Percentiles rank a stretch among this genome's conserved stretches.
Conservation (phyloP, 2,797 vertebrate genomes). For the Myotis myotis region DNA sequence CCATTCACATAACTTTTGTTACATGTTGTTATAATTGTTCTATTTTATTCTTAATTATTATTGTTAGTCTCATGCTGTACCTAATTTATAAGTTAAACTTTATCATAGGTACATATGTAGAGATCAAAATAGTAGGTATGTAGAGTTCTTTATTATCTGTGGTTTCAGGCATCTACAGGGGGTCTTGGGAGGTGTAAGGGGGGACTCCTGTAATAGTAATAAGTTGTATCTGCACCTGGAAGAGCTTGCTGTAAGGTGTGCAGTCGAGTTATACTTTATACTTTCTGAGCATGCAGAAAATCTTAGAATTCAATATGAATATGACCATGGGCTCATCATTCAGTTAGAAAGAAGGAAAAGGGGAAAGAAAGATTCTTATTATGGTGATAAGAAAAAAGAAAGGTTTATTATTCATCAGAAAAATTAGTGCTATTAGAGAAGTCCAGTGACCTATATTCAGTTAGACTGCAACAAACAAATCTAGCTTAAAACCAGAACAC, state of each 20-base stretch:
- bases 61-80: neutral
- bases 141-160: neutral
- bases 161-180: neutral
- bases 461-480: neutral
- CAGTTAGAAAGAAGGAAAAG: slow-evolving; percentile 27
- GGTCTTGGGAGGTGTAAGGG: neutral
- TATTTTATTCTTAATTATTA: neutral
- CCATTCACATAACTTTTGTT: neutral
- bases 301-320: neutral
- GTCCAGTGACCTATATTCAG: neutral
- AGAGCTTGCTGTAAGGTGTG: neutral
- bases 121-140: neutral
- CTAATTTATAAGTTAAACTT: neutral
- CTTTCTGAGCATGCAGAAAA: neutral
- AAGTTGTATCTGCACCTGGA: slow-evolving; percentile 22
- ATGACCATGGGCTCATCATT: slow-evolving; percentile 37
- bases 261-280: neutral
- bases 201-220: slow-evolving; percentile 29
- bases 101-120: neutral
- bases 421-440: neutral
- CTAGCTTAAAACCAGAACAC: neutral
- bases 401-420: slow-evolving; percentile 28
- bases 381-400: neutral
- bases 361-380: neutral
- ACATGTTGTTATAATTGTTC: neutral